Evolutionary conservation across 2,113 vertebrate genomes (phyloP), one percentile per base, ranked within the genome.

Genomic region (Saccopteryx leptura): DNA sequence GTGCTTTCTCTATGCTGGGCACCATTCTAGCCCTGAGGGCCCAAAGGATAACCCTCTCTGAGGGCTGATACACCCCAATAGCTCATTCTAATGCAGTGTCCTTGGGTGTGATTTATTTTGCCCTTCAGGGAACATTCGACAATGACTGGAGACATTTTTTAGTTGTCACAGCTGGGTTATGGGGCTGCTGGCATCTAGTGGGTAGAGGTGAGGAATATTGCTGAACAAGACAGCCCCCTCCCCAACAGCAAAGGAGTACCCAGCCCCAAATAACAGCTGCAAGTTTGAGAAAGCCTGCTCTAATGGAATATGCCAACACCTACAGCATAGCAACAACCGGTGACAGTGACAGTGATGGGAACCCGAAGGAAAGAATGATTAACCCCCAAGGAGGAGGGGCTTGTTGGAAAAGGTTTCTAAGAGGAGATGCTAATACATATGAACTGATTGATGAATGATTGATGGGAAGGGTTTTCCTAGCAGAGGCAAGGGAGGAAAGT

Each of bases 321-420:
- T 1, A 2, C 1, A 24, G 26, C 0, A 1, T 3, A 60, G 60
- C 48, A 39, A 21, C 7, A 4, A 7, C 74, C 1, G 0, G 33
- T 28, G 24, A 39, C 61, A 46, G 33, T 14, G 54, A 39, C 2
- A 31, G 58, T 46, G 69, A 24, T 0, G 4, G 82, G 61, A 54
- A n/a, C 9, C 18, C 33, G 31, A n/a, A 68, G 46, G 28, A 87
- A 71, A 68, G 68, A 46, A 46, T 0, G 0, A 69, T 24, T 10
- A 65, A 54, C 39, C 39, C 52, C 19, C 9, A 24, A 17, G 74
- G 48, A 39, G 60, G 2, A 28, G 39, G 24, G 18, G 1, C 9
- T 15, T 72, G 10, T 56, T 69, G 87, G 71, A 31, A 33, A 48
- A 33, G 5, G 28, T 31, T 28, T 61, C 48, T 0, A 48, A 33